Evolutionary conservation across 2,888 invertebrate species (phyloP).

Genomic region (Megaustenia siamemsis): DNA sequence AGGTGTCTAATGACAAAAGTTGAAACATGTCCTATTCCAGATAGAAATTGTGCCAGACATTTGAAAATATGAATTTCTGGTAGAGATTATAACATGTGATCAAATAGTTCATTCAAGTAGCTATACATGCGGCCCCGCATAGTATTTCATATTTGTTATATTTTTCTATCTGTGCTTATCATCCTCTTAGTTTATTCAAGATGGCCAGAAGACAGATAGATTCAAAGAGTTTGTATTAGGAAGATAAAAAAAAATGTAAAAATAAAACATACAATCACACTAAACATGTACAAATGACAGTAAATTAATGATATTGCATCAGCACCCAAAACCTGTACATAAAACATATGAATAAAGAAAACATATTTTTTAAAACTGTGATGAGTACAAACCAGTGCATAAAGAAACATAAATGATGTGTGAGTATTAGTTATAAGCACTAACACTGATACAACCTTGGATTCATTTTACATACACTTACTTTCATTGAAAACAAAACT

Average conservation of each 20-base stretch:
- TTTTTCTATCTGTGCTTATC: no score
- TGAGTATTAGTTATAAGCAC: background rate
- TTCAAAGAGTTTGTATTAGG: background rate
- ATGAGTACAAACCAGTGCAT: background rate
- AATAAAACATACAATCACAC: background rate
- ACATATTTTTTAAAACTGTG: background rate
- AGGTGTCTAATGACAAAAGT: no score
- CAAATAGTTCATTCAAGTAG: no score
- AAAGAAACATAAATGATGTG: background rate
- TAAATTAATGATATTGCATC: constrained; percentile 17
- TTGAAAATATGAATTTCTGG: no score
- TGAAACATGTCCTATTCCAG: no score
- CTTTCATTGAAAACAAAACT: background rate
- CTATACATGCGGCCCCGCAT: no score
- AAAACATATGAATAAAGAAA: background rate
- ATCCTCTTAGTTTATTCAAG: no score
- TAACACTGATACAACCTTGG: background rate
- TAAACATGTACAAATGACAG: background rate
- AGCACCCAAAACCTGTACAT: constrained; percentile 18
- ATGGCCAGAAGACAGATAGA: background rate
- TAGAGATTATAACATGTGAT: no score
- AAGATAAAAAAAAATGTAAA: background rate
- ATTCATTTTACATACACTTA: background rate
- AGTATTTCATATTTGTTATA: no score
- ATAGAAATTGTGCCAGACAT: no score